Evolutionary conservation across 2,888 invertebrate genomes (phyloP), one percentile per base, ranked within the genome.

Genomic region (Drosophila peninsularis): DNA sequence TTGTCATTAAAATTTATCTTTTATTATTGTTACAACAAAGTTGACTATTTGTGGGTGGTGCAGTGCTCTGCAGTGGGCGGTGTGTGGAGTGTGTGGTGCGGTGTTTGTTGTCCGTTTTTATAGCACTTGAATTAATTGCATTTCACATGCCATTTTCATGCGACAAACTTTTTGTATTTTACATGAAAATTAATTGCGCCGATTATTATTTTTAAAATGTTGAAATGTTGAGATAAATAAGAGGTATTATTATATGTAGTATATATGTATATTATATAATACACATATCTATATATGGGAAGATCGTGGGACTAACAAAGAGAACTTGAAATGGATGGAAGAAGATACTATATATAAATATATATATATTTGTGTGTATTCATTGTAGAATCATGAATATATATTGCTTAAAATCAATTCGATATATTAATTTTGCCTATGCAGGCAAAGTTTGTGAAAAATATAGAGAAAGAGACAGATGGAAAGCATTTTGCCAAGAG

Each of bases 111-210:
- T 72, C 49, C 24, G 72, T 57, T 14, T 53, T 57, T 71, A 56
- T 52, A 50, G 68, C 82, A 82, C 70, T 82, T 71, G 75, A 86
- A 88, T 83, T 83, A 86, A 83, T 88, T 83, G 83, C 86, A 82
- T 77, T 88, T 86, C 86, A 58, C 88, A 82, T 85, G 70, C 66
- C 82, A 64, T 77, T 79, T 82, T 77, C 74, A 77, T 69, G 55
- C 36, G 71, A 45, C 67, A 68, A 66, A 75, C 70, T 71, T 71
- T 47, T 30, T 41, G 72, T 75, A 75, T 70, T 82, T 85, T 71
- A 67, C 80, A 61, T 58, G 53, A 53, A 63, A 88, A 88, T 85
- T 83, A 83, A 83, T 88, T 83, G 78, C 64, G 53, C 13, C 69
- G 60, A 62, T 75, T 78, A 60, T 71, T 53, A 52, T 65, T 75